Conservation (phyloP, 2,797 vertebrate genomes). For the Carcharodon carcharias region DNA sequence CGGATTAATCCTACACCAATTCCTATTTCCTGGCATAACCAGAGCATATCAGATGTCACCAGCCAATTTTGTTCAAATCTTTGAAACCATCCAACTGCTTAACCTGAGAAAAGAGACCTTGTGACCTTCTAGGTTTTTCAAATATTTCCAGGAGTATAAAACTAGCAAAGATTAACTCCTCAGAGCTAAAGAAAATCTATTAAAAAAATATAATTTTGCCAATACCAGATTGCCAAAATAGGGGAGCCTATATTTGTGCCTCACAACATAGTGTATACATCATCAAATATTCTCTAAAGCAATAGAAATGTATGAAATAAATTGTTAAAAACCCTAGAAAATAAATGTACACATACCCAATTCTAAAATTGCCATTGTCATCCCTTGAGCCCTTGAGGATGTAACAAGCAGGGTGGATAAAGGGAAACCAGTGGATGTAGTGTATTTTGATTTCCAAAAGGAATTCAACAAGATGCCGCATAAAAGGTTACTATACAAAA, state of each 20-base stretch:
- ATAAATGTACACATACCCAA: background rate
- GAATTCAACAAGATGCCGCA: background rate
- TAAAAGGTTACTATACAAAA: background rate
- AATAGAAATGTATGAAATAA: background rate
- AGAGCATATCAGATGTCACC: background rate
- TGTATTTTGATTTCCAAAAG: background rate
- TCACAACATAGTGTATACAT: background rate
- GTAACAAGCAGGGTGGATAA: background rate
- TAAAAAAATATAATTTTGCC: background rate
- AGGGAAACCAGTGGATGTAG: background rate
- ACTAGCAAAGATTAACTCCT: background rate
- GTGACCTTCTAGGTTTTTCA: background rate
- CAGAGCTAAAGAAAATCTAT: background rate
- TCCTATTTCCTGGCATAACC: background rate
- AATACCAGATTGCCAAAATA: background rate
- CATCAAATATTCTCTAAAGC: background rate
- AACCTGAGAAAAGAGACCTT: conserved; percentile 14
- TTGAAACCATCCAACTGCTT: background rate
- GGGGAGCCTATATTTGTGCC: background rate
- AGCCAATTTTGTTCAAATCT: background rate
- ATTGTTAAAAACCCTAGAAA: background rate
- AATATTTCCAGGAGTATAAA: background rate
- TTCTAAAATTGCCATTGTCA: background rate
- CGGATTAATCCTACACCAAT: background rate
- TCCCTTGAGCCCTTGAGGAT: background rate